Evolutionary conservation across 2,888 invertebrate species (phyloP).

Genomic region (Cephus sareptanus): DNA sequence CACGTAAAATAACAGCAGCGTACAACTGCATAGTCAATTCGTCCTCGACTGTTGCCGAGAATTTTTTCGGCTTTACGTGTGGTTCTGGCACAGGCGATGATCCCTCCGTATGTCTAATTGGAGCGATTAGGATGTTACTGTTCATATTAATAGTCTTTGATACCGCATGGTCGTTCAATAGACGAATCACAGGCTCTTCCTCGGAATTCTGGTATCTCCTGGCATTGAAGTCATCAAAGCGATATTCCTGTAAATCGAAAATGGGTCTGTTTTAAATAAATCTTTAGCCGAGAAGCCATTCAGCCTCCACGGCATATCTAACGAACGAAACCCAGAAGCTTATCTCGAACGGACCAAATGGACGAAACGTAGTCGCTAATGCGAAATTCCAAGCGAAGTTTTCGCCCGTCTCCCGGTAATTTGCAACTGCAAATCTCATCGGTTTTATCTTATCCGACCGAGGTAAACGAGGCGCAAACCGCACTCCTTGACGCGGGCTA

Average conservation of each 20-base stretch:
- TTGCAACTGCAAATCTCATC: neutral
- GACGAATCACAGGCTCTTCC: neutral
- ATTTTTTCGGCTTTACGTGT: too few relatives aligned
- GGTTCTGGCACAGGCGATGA: neutral
- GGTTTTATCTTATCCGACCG: neutral
- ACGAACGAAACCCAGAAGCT: neutral
- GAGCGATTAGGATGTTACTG: neutral
- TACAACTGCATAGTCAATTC: slow-evolving; percentile 14
- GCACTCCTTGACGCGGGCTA: neutral
- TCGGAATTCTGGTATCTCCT: neutral
- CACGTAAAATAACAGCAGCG: slow-evolving; percentile 25
- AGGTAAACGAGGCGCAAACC: neutral
- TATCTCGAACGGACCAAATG: neutral
- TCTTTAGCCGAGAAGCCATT: neutral
- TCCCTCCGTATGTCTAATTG: neutral
- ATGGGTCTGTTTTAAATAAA: neutral
- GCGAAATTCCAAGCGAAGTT: neutral
- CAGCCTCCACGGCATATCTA: neutral
- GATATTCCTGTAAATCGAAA: neutral
- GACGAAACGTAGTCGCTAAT: neutral
- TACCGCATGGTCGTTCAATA: neutral
- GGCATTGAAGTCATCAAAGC: neutral
- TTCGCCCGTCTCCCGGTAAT: neutral
- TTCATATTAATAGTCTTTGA: slow-evolving; percentile 10
- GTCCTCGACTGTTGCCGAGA: too few relatives aligned